A percentile compares a stretch with the other conserved stretches of the same genome.
These are phyloP conservation scores for Idaea biselata DNA, from an alignment of 2,888 invertebrate genomes.

Conservation along the genomic window DNA sequence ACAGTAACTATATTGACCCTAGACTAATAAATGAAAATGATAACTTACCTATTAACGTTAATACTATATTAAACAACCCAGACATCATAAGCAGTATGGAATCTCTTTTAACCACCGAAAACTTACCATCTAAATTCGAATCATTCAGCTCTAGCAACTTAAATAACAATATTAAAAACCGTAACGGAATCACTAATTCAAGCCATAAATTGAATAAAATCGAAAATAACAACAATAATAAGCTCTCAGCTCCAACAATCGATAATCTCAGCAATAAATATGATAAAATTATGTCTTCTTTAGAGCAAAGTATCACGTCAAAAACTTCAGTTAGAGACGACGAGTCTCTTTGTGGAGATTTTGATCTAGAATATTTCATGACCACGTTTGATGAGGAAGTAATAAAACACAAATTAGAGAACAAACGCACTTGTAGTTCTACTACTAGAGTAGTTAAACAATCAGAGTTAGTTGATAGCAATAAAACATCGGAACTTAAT, in stretches of 20 bases:
- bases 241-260: conserved; percentile 50
- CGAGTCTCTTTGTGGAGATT: conserved; percentile 81
- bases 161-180: conserved; percentile 53
- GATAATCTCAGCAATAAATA: conserved; percentile 73
- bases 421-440: conserved; percentile 71
- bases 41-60: conserved; percentile 82
- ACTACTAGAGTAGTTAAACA: conserved; percentile 71
- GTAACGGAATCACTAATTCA: conserved; percentile 45
- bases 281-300: conserved; percentile 76
- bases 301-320: conserved; percentile 73
- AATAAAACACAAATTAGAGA: conserved; percentile 64
- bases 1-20: conserved; percentile 80
- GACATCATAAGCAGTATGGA: conserved; percentile 78
- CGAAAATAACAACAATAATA: conserved; percentile 50
- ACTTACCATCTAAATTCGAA: conserved; percentile 72
- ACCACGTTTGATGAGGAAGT: conserved; percentile 84
- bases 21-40: conserved; percentile 86
- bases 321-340: conserved; percentile 72
- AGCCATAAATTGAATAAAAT: conserved; percentile 41
- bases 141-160: conserved; percentile 60
- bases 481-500: conserved; percentile 56
- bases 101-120: conserved; percentile 73
- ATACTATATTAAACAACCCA: conserved; percentile 73
- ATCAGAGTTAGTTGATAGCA: conserved; percentile 57
- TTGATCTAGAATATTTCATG: conserved; percentile 84